A percentile compares a stretch with the other conserved stretches of the same genome.
phyloP scores from a whole-genome alignment of 2,113 vertebrate genomes.

The Aspidoscelis tigris region DNA sequence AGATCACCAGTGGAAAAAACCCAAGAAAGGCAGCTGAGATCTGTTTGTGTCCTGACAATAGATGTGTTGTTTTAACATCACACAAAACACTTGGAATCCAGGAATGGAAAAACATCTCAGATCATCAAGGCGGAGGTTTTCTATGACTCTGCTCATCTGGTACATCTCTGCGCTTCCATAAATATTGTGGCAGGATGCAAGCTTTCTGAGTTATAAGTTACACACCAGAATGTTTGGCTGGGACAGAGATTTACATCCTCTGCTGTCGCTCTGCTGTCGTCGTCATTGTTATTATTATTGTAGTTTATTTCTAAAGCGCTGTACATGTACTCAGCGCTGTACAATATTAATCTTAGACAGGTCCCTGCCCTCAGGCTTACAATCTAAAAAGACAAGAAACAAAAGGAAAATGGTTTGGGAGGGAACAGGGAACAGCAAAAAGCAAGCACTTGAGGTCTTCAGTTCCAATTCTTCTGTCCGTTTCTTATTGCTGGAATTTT shows the following conservation, averaged over 20 bases:
- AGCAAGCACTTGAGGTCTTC: too few relatives aligned
- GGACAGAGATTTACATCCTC: not conserved
- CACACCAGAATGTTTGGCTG: not conserved
- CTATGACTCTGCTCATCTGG: not conserved
- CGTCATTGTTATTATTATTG: too few relatives aligned
- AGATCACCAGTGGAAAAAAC: not conserved
- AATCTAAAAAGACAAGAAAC: too few relatives aligned
- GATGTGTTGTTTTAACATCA: not conserved
- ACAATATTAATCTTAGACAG: too few relatives aligned
- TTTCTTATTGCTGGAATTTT: too few relatives aligned
- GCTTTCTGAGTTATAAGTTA: not conserved
- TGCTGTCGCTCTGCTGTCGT: not conserved
- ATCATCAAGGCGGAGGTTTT: not conserved
- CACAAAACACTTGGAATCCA: slow-evolving; percentile 7
- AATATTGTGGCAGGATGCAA: slow-evolving; percentile 16
- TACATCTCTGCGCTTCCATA: slow-evolving; percentile 14
- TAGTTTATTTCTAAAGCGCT: too few relatives aligned
- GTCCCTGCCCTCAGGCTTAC: too few relatives aligned
- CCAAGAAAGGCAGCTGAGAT: not conserved
- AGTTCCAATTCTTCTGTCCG: too few relatives aligned
- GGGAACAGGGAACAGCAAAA: too few relatives aligned
- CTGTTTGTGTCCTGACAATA: slow-evolving; percentile 1
- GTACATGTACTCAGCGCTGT: too few relatives aligned
- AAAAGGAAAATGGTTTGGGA: too few relatives aligned
- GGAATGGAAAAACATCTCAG: not conserved